Evolutionary conservation across 2,888 invertebrate genomes (phyloP).

Genomic region (Scaptomyza cyrtandrae): DNA sequence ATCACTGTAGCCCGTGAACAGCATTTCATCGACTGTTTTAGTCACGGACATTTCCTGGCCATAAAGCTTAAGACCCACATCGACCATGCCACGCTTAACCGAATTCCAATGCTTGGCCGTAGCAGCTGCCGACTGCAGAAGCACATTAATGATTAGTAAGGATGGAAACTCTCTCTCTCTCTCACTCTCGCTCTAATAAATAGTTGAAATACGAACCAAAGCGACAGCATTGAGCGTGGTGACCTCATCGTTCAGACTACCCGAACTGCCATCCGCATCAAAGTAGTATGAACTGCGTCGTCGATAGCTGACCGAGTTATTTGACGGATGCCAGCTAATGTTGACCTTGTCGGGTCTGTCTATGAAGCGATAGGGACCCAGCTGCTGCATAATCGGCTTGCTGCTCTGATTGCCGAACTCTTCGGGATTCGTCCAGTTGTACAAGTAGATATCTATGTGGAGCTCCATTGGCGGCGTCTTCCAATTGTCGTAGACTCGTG

Average conservation of each 20-base stretch:
- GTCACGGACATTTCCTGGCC: constrained; percentile 87
- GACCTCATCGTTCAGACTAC: constrained; percentile 89
- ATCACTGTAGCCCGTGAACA: constrained; percentile 93
- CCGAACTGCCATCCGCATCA: constrained; percentile 88
- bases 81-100: constrained; percentile 87
- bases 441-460: constrained; percentile 89
- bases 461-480: constrained; percentile 88
- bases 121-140: constrained; percentile 85
- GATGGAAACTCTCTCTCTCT: neutral
- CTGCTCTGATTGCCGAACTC: constrained; percentile 86
- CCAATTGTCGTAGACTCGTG: constrained; percentile 89
- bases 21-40: constrained; percentile 88
- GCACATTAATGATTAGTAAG: constrained; percentile 4
- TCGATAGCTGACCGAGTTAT: constrained; percentile 90
- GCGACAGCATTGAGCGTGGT: constrained; percentile 91
- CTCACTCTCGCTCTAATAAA: no score
- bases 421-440: constrained; percentile 92
- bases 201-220: constrained; percentile 86
- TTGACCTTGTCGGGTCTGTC: constrained; percentile 90
- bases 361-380: constrained; percentile 88
- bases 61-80: constrained; percentile 86
- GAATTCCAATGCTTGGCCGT: constrained; percentile 86
- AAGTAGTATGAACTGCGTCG: constrained; percentile 89
- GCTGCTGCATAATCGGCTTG: constrained; percentile 86
- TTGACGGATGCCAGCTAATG: constrained; percentile 89